Evolutionary conservation across 2,888 invertebrate species (phyloP).

Genomic region (Lochmaea crataegi): DNA sequence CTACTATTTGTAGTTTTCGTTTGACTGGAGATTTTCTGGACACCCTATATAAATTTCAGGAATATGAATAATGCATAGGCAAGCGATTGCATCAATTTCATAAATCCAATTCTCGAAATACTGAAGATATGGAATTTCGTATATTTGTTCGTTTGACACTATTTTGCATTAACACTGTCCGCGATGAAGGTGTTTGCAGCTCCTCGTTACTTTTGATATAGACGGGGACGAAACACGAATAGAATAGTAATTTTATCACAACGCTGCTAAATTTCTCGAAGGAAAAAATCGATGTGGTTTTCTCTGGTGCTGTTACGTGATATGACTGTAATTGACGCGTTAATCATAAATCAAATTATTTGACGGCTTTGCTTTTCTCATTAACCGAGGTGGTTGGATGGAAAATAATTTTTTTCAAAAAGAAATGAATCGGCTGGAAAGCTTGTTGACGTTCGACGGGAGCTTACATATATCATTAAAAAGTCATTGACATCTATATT

Average conservation of each 20-base stretch:
- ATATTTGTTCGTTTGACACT: no score
- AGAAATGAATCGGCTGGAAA: slow-evolving; percentile 22
- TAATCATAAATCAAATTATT: slow-evolving; percentile 42
- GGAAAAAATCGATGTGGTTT: slow-evolving; percentile 19
- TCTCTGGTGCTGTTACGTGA: slow-evolving; percentile 32
- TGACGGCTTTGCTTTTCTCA: slow-evolving; percentile 35
- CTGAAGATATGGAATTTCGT: no score
- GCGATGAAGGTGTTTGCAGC: neutral
- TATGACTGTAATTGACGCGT: slow-evolving; percentile 37
- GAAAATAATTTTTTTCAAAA: slow-evolving; percentile 33
- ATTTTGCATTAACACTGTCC: neutral
- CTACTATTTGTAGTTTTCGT: no score
- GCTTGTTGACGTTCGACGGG: slow-evolving; percentile 10
- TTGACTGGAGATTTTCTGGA: no score
- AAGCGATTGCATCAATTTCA: no score
- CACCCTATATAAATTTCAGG: no score
- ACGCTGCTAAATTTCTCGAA: neutral
- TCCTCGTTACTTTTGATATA: neutral
- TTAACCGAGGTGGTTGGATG: slow-evolving; percentile 35
- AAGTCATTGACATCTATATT: slow-evolving; percentile 3
- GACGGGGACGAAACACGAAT: neutral
- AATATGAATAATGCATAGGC: no score
- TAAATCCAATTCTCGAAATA: no score
- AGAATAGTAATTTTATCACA: neutral
- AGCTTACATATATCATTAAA: neutral